Evolutionary conservation across 2,797 vertebrate species (phyloP).

Genomic region (Lophius americanus): DNA sequence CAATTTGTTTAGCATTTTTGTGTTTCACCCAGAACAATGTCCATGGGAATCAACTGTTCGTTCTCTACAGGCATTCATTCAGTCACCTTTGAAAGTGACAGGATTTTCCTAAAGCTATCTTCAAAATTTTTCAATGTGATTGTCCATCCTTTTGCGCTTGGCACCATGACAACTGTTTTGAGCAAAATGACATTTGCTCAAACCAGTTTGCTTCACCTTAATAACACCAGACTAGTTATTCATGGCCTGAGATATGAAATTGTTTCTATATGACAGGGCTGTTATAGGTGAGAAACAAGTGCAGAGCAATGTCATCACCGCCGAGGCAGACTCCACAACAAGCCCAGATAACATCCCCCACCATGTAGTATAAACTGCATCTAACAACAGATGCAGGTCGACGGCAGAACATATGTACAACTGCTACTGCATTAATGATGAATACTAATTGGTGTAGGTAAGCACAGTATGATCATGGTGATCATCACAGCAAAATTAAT

Average conservation of each 20-base stretch:
- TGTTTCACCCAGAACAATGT: background rate
- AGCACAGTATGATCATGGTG: conserved; percentile 29
- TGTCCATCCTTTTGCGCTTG: conserved; percentile 10
- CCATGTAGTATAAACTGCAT: conserved; percentile 36
- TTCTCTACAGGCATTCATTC: background rate
- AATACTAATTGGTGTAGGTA: conserved; percentile 43
- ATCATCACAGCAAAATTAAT: conserved; percentile 22
- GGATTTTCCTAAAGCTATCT: conserved; percentile 9
- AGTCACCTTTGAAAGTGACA: conserved; percentile 9
- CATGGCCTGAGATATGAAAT: conserved; percentile 39
- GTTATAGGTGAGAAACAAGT: conserved; percentile 56
- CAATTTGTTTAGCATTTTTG: too few species aligned
- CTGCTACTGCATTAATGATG: conserved; percentile 51
- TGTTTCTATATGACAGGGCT: conserved; percentile 40
- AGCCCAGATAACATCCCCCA: background rate
- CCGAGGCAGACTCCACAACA: conserved; percentile 25
- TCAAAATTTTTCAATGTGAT: conserved; percentile 14
- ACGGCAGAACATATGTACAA: conserved; percentile 59
- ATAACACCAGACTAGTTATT: conserved; percentile 35
- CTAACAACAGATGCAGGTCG: conserved; percentile 54
- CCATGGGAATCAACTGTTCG: background rate
- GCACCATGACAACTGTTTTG: conserved; percentile 12
- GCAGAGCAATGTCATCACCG: conserved; percentile 45
- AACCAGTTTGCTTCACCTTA: conserved; percentile 10
- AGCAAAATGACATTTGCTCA: background rate